Evolutionary conservation across 2,888 invertebrate species (phyloP), one percentile per base, ranked within the genome.

Genomic region (Thysanoteuthis rhombus): DNA sequence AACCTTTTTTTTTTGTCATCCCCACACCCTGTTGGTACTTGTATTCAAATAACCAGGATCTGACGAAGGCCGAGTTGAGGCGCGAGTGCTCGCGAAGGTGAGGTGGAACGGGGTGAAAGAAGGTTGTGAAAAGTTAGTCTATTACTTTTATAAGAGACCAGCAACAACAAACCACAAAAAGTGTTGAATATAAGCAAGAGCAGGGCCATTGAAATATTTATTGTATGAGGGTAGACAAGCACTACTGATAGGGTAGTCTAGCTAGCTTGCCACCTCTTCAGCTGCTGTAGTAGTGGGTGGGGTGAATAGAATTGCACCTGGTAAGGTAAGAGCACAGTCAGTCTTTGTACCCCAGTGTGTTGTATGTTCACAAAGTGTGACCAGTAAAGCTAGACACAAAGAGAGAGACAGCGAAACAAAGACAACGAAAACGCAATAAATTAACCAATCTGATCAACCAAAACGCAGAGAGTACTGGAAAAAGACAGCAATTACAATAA

Each of bases 191-290:
- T 75, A 75, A n/a, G 75, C 75, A n/a, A 75, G 75, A 75, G 75
- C 75, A 75, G 75, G n/a, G 75, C 75, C 75, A 75, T 75, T 75
- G 75, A 75, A 75, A 75, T 75, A 75, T 75, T 75, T 75, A 75
- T 75, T 75, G 75, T 75, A 75, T 75, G 75, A n/a, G 75, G n/a
- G 75, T 75, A 75, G 75, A 36, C 75, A 75, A 75, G n/a, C 75
- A 36, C 75, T 75, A 75, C 75, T n/a, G 16, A 75, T 75, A 75
- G 75, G 75, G 75, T 75, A 36, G 75, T 75, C 75, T 75, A 75
- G n/a, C 75, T 75, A 75, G n/a, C 75, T 75, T 75, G 75, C 75
- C n/a, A 75, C 75, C 75, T 36, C 75, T 75, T 36, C 75, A 75
- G 75, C 75, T 75, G 75, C 75, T 75, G 36, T 1, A 36, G n/a